Evolutionary conservation across 2,797 vertebrate genomes (phyloP).

Genomic region (Smutsia gigantea): DNA sequence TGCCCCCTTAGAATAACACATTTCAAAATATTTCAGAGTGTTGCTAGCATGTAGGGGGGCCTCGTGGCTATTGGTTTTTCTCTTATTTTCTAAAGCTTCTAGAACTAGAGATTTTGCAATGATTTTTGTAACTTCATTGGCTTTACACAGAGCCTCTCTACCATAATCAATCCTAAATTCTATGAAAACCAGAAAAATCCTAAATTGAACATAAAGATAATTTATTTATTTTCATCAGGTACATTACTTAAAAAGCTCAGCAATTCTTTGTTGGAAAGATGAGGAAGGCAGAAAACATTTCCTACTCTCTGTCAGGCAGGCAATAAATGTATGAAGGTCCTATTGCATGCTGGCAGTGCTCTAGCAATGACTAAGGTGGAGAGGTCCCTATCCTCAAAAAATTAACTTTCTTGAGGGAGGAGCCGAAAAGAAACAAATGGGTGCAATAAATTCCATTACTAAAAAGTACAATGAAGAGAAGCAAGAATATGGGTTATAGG

Average conservation of each 20-base stretch:
- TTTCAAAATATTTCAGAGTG: not conserved
- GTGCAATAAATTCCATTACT: not conserved
- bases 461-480: not conserved
- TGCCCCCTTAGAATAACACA: not conserved
- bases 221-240: not conserved
- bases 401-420: not conserved
- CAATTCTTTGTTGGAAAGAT: not conserved
- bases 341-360: not conserved
- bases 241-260: not conserved
- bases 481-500: not conserved
- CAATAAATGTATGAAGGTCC: not conserved
- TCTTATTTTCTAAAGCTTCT: not conserved
- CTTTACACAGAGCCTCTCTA: not conserved
- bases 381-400: not conserved
- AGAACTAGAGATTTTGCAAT: not conserved
- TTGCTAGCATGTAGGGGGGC: not conserved
- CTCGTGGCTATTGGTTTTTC: not conserved
- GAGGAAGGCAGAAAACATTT: slow-evolving; percentile 4
- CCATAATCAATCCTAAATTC: not conserved
- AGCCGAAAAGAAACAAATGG: not conserved
- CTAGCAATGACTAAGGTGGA: not conserved
- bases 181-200: slow-evolving; percentile 4
- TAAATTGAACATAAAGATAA: not conserved
- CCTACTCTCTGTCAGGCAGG: not conserved
- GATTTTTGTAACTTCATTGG: not conserved